Base-by-base conservation (phyloP, 2,113 vertebrate genomes). In the Leptodactylus fuscus region DNA sequence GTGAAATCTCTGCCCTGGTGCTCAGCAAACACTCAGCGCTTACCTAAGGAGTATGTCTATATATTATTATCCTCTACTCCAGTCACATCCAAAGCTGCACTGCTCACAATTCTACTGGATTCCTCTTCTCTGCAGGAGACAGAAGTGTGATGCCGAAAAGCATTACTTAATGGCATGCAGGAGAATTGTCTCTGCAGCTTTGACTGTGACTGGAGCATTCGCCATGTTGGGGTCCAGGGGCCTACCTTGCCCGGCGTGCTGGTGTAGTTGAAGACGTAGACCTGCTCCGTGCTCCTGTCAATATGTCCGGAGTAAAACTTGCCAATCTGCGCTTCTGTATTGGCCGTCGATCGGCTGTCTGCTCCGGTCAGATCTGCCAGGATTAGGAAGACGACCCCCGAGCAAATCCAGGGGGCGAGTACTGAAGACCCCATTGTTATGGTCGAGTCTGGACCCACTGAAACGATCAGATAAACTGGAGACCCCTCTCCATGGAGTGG, bases 181-280 rank as follows among this genome's bases (percentile, higher is more conserved):
- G n/a, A n/a, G n/a, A n/a, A n/a, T n/a, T 13, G 12, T 2, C 6
- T 8, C 1, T 62, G 24, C 58, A 62, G 58, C 58, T 62, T 13
- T 29, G 58, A 24, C 12, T 27, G 58, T 27, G 58, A 62, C 11
- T 62, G 24, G 58, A 27, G 58, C 24, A 15, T 29, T 12, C n/a
- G n/a, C n/a, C n/a, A n/a, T n/a, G n/a, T n/a, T 9, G 53, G 24
- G 8, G 22, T n/a, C 22, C 53, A 12, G 62, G 2, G 0, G 2
- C 62, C 62, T 92, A 95, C 94, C 94, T 95, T 92, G 69, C 92
- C 94, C 0, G 92, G 91, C 81, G 87, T 81, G 85, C 90, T 90
- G 89, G 91, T 92, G 92, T 94, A 93, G 85, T 91, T 91, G 89
- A 95, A 95, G 81, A 93, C 80, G 86, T 94, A 95, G 76, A 94